phyloP scores from a whole-genome alignment of 2,113 vertebrate species.

The Nestor notabilis region DNA sequence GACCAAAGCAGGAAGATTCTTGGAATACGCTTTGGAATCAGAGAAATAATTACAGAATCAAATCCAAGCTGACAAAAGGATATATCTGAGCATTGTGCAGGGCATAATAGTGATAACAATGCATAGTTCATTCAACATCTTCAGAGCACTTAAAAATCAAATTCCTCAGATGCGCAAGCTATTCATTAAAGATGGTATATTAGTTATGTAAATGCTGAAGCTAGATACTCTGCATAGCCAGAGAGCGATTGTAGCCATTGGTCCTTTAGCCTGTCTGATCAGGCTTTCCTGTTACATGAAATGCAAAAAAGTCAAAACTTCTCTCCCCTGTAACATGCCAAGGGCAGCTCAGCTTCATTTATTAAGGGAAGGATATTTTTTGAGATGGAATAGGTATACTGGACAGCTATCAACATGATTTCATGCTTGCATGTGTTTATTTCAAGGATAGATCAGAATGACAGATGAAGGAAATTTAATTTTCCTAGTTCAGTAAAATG shows the following conservation, averaged over 20 bases:
- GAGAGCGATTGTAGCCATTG: not conserved
- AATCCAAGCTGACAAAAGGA: not conserved
- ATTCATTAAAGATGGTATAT: not conserved
- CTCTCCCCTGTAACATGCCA: not conserved
- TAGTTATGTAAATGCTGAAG: not conserved
- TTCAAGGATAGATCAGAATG: not conserved
- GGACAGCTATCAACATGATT: not conserved
- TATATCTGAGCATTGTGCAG: not conserved
- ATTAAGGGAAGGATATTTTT: not conserved
- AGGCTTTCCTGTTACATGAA: not conserved
- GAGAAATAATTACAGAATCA: not conserved
- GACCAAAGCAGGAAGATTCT: not conserved
- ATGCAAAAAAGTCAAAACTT: not conserved
- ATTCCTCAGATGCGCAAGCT: not conserved
- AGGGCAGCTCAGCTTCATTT: not conserved
- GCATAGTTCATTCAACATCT: not conserved
- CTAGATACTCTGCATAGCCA: not conserved
- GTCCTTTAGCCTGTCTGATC: not conserved
- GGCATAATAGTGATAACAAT: not conserved
- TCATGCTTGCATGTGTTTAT: not conserved
- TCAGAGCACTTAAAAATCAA: not conserved
- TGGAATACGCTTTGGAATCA: not conserved
- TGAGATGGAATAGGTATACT: not conserved
- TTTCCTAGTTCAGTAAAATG: not conserved
- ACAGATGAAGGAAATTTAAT: not conserved